Evolutionary conservation across 2,113 vertebrate species (phyloP).

Genomic region (Dasyprocta punctata): DNA sequence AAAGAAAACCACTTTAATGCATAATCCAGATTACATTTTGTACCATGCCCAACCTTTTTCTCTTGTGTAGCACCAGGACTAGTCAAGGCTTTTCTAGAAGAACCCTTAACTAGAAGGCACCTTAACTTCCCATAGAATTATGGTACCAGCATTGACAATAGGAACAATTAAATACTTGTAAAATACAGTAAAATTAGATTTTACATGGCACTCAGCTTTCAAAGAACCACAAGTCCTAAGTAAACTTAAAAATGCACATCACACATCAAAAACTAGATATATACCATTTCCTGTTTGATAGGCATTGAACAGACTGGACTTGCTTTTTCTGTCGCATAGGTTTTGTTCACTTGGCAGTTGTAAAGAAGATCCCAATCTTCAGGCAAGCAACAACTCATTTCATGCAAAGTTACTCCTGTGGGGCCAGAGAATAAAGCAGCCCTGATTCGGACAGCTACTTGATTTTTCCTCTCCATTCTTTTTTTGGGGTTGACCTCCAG

Average conservation of each 20-base stretch:
- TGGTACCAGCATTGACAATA: neutral
- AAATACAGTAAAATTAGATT: neutral
- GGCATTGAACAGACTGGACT: neutral
- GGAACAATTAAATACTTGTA: neutral
- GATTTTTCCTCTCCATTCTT: neutral
- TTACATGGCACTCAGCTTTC: neutral
- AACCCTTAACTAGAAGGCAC: neutral
- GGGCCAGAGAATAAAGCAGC: neutral
- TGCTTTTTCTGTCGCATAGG: neutral
- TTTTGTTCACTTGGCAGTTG: neutral
- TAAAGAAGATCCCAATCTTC: neutral
- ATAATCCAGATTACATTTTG: neutral
- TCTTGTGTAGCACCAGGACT: accelerated
- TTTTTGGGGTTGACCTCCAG: neutral
- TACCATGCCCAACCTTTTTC: neutral
- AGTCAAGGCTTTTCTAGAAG: neutral
- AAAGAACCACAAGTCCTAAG: neutral
- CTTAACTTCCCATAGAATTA: neutral
- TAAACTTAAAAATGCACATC: neutral
- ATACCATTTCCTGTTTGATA: neutral
- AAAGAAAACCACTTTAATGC: neutral
- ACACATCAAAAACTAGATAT: neutral
- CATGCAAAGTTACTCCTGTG: neutral
- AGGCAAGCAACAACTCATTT: neutral
- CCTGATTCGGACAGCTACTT: neutral